Evolutionary conservation across 2,797 vertebrate species (phyloP), one percentile per base, ranked within the genome.

Genomic region (Gastrophryne carolinensis): DNA sequence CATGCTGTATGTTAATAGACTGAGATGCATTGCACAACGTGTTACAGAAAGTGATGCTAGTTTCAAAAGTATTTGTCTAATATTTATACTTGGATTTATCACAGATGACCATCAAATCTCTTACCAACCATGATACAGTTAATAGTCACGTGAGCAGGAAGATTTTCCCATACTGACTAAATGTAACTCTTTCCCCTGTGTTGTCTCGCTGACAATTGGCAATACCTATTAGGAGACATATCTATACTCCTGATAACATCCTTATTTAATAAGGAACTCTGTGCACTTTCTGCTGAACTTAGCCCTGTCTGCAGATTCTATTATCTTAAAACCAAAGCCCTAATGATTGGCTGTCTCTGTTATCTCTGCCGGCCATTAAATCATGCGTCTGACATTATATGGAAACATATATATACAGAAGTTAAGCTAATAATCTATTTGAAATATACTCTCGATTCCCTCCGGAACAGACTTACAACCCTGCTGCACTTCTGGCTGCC

Each of bases 261-360:
- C 63, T 75, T 68, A 75, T 75, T 68, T 75, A 75, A 75, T 75
- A 75, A 67, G 72, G 19, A 66, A 57, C 39, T 64, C 60, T 54
- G 62, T 58, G 56, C 44, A 57, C 54, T 54, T 69, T 54, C 26
- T 54, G 60, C 32, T 35, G 17, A 68, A 35, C 32, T 75, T 41
- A 50, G 63, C 27, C 30, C 23, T 39, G 23, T 58, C 62, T 56
- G 35, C 44, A 50, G 17, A 70, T 76, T 63, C 47, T 54, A 63
- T 56, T 47, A 41, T 56, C 21, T 54, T 23, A 41, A n/a, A n/a
- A 19, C 7, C n/a, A 50, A 50, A 32, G 5, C 34, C 21, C 19
- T 52, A 75, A 75, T 75, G 57, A 69, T 69, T 67, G 41, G 26
- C n/a, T 68, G 41, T 68, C 53, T 75, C 54, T 61, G 41, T 61